Base-by-base conservation (phyloP, 1,140 invertebrate genomes). In the Asobara japonica region DNA sequence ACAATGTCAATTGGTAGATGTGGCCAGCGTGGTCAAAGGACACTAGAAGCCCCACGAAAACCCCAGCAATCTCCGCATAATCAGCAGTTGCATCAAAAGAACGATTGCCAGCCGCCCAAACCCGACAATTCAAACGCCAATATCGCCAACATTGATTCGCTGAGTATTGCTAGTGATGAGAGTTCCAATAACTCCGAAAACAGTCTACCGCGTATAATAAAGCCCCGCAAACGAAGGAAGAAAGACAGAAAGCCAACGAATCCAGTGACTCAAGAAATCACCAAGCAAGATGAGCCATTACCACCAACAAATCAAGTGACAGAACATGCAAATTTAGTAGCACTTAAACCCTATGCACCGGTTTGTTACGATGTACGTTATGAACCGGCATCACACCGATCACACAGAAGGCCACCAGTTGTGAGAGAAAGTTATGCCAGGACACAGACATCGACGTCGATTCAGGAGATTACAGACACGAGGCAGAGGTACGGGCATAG, bases 211-310 rank as follows among this genome's bases (percentile, higher is more conserved):
- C 89, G 95, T 51, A 95, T 96, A 64, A 96, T 96, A 78, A 97
- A 96, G 83, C 95, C 94, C 0, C 87, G 95, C 10, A 97, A 97
- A 82, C 89, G 95, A 18, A 90, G 94, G 79, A 97, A 96, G 91
- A 96, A 96, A 84, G 95, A 96, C 78, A 89, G 94, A 65, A 95
- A 95, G 82, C 92, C 92, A 20, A 88, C 84, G 2, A 80, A 82
- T 75, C 64, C 67, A 7, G 82, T 84, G 72, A 81, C 84, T 77
- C 82, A 69, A 79, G 86, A 77, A 81, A 87, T 73, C 78, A 79
- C 72, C 82, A 89, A 86, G 79, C 82, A 73, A 78, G 87, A 76
- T 81, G 88, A 81, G 79, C 83, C 56, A 83, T 78, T 84, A 38
- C 77, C 84, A 80, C 51, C 82, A 38, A 85, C 84, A 65, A 83